These are phyloP conservation scores for Montipora sp. DNA, from an alignment of 64 coral and sea anemone species.

Conservation along the genomic window DNA sequence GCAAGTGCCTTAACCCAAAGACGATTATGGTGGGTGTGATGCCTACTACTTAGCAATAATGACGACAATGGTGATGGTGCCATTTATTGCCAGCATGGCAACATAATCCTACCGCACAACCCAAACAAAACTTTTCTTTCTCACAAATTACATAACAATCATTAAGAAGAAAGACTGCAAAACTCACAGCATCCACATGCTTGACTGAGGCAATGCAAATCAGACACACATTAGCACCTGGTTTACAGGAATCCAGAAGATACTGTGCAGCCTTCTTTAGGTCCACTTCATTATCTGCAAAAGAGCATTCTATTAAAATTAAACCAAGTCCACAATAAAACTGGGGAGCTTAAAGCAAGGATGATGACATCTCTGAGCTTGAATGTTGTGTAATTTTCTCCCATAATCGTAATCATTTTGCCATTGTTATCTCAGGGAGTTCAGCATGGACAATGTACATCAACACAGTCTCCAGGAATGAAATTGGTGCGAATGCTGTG, in stretches of 20 bases:
- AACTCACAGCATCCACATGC: conserved; percentile 95
- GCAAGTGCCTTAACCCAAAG: too few relatives aligned
- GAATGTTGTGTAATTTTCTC: too few relatives aligned
- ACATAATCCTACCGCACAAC: background rate
- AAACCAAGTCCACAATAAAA: too few relatives aligned
- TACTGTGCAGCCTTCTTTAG: conserved; percentile 75
- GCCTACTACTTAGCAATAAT: too few relatives aligned
- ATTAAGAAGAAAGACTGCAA: background rate
- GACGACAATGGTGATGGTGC: background rate
- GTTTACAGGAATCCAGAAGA: conserved; percentile 81
- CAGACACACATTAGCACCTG: conserved; percentile 87
- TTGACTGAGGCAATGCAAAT: conserved; percentile 96
- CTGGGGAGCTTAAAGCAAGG: too few relatives aligned
- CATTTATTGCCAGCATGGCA: background rate
- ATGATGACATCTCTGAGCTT: too few relatives aligned
- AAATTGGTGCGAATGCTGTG: too few relatives aligned
- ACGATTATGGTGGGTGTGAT: background rate
- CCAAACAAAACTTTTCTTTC: background rate
- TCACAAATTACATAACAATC: too few relatives aligned
- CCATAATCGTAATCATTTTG: too few relatives aligned
- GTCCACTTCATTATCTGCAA: conserved; percentile 36
- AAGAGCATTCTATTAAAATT: background rate
- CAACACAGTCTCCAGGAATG: too few relatives aligned
- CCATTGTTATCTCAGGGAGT: too few relatives aligned
- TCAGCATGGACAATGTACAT: too few relatives aligned